Conservation (phyloP, 2,113 vertebrate genomes). For the Triplophysa rosa region DNA sequence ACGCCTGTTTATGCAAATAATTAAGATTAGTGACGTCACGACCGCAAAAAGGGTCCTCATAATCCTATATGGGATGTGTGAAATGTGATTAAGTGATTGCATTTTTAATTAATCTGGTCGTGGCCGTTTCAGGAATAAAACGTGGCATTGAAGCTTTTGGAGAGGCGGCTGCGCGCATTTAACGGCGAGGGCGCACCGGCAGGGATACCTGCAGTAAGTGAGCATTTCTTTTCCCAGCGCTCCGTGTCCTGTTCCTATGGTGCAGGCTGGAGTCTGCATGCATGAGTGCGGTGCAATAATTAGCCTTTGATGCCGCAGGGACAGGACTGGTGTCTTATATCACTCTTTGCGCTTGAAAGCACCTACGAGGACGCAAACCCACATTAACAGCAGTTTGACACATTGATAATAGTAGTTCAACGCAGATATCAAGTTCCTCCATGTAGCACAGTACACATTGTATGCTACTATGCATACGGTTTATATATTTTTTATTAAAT, state of each 20-base stretch:
- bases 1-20: slow-evolving; percentile 24
- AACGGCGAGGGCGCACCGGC: slow-evolving; percentile 9
- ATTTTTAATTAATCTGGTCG: slow-evolving; percentile 69
- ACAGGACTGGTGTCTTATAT: neutral
- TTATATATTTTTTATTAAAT: no score
- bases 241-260: slow-evolving; percentile 21
- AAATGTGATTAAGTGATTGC: slow-evolving; percentile 70
- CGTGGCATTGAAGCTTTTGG: slow-evolving; percentile 56
- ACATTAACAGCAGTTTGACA: neutral
- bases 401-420: no score
- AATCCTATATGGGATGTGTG: slow-evolving; percentile 63
- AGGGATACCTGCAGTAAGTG: slow-evolving; percentile 33
- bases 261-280: slow-evolving; percentile 37
- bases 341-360: slow-evolving; percentile 27
- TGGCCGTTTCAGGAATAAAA: slow-evolving; percentile 58
- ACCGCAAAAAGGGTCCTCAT: slow-evolving; percentile 56
- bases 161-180: slow-evolving; percentile 7
- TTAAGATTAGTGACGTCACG: slow-evolving; percentile 20
- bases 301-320: slow-evolving; percentile 35
- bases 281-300: slow-evolving; percentile 52
- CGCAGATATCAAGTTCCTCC: no score
- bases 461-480: no score
- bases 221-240: slow-evolving; percentile 39
- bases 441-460: no score
- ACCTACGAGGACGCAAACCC: slow-evolving; percentile 26